A percentile compares a stretch with the other conserved stretches of the same genome.
These are phyloP conservation scores for Micoletzkya japonica DNA, from an alignment of 2,888 invertebrate species.

Conservation along the genomic window DNA sequence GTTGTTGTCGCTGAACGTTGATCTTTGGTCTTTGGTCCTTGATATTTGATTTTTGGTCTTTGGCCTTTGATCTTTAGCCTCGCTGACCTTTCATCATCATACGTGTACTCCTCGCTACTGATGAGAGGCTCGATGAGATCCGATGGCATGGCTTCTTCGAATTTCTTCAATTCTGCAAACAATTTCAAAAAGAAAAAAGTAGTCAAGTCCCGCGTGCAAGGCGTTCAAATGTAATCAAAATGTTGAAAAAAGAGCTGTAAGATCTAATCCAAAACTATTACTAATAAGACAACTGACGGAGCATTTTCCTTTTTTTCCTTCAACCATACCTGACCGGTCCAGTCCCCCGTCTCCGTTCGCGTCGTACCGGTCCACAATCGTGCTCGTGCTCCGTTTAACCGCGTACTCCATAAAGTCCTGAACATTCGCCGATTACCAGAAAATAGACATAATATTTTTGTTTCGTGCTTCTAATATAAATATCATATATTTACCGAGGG, in stretches of 20 bases:
- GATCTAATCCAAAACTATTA: no score
- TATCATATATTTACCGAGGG: background rate
- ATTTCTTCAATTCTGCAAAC: background rate
- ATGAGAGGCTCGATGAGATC: background rate
- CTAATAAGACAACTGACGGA: no score
- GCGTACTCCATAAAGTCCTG: constrained; percentile 16
- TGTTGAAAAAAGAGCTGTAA: no score
- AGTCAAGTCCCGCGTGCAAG: no score
- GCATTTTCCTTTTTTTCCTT: no score
- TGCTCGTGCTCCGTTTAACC: background rate
- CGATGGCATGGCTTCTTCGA: background rate
- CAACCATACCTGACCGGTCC: background rate
- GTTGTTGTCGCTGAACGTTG: constrained; percentile 1
- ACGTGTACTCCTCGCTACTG: constrained; percentile 3
- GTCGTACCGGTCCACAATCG: constrained; percentile 14
- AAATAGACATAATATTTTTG: background rate
- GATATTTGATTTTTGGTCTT: background rate
- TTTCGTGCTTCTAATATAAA: background rate
- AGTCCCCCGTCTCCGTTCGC: constrained; percentile 14
- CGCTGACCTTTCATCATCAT: background rate
- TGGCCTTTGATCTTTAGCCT: background rate
- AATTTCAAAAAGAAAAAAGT: background rate
- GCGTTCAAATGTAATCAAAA: no score
- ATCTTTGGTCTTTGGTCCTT: no score
- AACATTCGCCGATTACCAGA: background rate